phyloP scores from a whole-genome alignment of 2,888 invertebrate genomes.

The Dendrolimus houi region DNA sequence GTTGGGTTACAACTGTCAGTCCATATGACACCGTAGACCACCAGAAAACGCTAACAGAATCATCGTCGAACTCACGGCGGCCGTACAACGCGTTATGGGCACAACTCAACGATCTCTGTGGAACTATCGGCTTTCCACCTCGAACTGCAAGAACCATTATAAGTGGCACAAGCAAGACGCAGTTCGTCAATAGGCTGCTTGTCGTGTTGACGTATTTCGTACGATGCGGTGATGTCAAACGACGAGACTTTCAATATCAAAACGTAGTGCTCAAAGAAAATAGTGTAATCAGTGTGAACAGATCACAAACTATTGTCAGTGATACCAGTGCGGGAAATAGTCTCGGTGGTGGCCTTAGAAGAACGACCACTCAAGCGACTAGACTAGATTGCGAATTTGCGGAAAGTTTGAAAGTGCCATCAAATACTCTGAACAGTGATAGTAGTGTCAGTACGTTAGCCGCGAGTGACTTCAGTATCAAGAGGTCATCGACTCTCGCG shows the following conservation, averaged over 20 bases:
- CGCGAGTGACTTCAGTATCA: constrained; percentile 45
- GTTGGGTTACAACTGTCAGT: constrained; percentile 91
- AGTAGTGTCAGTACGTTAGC: constrained; percentile 47
- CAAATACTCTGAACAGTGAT: constrained; percentile 46
- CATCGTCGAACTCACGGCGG: constrained; percentile 14
- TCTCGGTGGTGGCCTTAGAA: constrained; percentile 17
- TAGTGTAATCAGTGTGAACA: constrained; percentile 34
- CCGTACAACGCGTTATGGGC: constrained; percentile 95
- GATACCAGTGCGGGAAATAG: neutral
- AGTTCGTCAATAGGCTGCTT: constrained; percentile 83
- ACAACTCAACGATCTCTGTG: constrained; percentile 90
- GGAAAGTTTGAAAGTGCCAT: constrained; percentile 32
- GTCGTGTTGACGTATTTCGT: constrained; percentile 91
- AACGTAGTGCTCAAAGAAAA: constrained; percentile 47
- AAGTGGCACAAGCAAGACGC: constrained; percentile 79
- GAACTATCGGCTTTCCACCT: constrained; percentile 87
- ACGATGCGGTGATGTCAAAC: constrained; percentile 83
- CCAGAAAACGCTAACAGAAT: constrained; percentile 38
- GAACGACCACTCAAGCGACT: constrained; percentile 23
- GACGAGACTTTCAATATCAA: constrained; percentile 57
- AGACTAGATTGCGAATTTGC: constrained; percentile 19
- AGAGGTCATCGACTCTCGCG: constrained; percentile 48
- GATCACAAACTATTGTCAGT: neutral
- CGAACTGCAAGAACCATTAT: constrained; percentile 88
- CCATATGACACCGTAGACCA: constrained; percentile 56